Evolutionary conservation across 2,797 vertebrate species (phyloP).

Genomic region (Streptopelia turtur): DNA sequence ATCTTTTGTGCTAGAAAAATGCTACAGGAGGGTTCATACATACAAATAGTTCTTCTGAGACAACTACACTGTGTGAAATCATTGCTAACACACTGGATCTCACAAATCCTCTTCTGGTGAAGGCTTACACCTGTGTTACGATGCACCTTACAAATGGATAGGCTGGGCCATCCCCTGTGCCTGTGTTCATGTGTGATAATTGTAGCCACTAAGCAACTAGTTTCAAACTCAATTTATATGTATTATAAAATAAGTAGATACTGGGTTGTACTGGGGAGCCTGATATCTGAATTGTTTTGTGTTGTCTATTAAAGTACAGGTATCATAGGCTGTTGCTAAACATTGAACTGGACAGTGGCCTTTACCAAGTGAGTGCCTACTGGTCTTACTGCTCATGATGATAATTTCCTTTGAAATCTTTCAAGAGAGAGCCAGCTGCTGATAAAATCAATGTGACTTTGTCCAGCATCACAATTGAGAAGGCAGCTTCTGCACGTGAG

Average conservation of each 20-base stretch:
- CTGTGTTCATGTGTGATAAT: not conserved
- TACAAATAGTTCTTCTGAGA: not conserved
- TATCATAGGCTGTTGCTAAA: not conserved
- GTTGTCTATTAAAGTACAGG: not conserved
- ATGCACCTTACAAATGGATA: not conserved
- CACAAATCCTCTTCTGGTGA: not conserved
- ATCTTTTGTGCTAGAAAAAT: not conserved
- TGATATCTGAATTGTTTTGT: not conserved
- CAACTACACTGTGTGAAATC: not conserved
- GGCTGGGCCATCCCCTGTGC: not conserved
- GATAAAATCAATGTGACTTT: not conserved
- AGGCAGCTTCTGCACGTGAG: not conserved
- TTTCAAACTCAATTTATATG: not conserved
- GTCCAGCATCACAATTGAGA: rapidly evolving
- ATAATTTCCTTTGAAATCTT: not conserved
- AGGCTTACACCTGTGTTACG: not conserved
- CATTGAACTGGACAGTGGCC: not conserved
- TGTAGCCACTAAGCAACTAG: not conserved
- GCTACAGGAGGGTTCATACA: not conserved
- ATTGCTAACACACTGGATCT: not conserved
- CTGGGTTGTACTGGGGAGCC: not conserved
- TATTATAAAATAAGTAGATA: not conserved
- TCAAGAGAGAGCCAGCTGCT: not conserved
- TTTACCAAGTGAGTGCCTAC: not conserved
- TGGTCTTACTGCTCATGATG: not conserved